Evolutionary conservation across 2,888 invertebrate genomes (phyloP).

Genomic region (Tachina fera): DNA sequence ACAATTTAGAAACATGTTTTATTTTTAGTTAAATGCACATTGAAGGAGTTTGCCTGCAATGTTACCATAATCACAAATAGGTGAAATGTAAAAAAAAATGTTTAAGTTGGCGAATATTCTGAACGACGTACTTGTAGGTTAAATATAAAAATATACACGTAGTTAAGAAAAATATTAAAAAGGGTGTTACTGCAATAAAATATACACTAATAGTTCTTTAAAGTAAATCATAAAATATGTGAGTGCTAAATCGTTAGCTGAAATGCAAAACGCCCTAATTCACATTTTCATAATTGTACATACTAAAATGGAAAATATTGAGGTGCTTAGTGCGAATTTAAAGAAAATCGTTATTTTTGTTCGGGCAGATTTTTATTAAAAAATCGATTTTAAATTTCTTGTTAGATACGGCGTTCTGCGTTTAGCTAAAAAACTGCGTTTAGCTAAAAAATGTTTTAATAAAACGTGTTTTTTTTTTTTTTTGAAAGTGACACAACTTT

Average conservation of each 20-base stretch:
- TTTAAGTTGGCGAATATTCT: not conserved
- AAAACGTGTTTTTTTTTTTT: no score
- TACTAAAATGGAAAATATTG: no score
- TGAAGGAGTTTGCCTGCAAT: not conserved
- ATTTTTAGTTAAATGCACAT: constrained; percentile 13
- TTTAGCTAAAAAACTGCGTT: no score
- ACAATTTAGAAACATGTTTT: not conserved
- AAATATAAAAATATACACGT: not conserved
- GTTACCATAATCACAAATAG: not conserved
- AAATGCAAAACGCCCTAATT: no score
- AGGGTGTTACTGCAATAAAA: not conserved
- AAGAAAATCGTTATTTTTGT: no score
- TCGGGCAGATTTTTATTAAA: no score
- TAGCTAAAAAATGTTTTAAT: no score
- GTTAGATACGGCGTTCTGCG: no score
- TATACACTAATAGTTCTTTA: not conserved
- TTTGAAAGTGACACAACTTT: no score
- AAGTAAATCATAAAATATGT: not conserved
- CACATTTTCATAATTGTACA: no score
- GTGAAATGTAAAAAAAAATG: not conserved
- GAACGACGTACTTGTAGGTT: not conserved
- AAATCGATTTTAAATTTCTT: no score
- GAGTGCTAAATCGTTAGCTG: not conserved
- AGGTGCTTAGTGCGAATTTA: no score
- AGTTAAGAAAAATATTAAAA: not conserved